Conservation (phyloP, 2,797 vertebrate genomes). For the Falco peregrinus region DNA sequence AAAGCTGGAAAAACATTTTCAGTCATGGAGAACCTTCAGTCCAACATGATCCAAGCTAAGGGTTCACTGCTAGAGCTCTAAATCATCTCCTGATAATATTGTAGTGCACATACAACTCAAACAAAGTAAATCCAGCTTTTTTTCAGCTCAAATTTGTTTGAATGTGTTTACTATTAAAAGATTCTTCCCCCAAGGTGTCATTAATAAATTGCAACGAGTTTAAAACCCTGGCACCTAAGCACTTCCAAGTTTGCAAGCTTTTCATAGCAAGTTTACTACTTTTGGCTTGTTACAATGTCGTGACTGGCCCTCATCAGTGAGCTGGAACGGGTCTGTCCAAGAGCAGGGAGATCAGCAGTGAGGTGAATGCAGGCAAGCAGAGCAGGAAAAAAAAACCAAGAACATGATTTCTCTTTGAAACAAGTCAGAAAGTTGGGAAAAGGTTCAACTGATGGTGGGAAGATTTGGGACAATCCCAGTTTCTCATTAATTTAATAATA, state of each 20-base stretch:
- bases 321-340: neutral
- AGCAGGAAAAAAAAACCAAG: neutral
- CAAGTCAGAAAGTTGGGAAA: neutral
- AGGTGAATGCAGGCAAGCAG: neutral
- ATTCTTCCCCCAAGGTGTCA: slow-evolving; percentile 34
- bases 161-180: slow-evolving; percentile 48
- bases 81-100: neutral
- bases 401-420: neutral
- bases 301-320: neutral
- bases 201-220: slow-evolving; percentile 52
- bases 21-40: neutral
- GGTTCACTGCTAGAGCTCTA: neutral
- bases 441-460: neutral
- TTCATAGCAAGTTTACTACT: slow-evolving; percentile 23
- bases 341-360: neutral
- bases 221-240: slow-evolving; percentile 27
- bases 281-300: neutral
- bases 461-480: neutral
- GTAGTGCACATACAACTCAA: neutral
- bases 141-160: slow-evolving; percentile 31
- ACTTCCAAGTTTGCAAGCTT: slow-evolving; percentile 39
- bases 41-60: neutral
- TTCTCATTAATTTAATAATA: neutral
- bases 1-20: slow-evolving; percentile 30
- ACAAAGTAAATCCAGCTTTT: slow-evolving; percentile 3